These are phyloP conservation scores for Poecilia wingei DNA, from an alignment of 2,797 vertebrate genomes.

Conservation along the genomic window DNA sequence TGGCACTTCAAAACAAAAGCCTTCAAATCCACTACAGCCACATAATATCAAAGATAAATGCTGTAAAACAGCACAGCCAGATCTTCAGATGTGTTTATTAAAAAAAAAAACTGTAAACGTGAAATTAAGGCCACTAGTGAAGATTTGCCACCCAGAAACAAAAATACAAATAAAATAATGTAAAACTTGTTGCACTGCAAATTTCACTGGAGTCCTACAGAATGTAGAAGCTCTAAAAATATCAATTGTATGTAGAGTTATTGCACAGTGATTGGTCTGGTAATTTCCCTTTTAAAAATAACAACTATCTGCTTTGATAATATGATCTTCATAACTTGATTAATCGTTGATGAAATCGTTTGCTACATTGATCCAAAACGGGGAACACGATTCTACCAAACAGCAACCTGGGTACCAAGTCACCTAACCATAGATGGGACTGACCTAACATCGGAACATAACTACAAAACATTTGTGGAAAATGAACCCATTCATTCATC, in stretches of 20 bases:
- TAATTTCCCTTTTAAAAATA: too few species aligned
- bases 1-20: too few species aligned
- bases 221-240: background rate
- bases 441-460: background rate
- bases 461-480: background rate
- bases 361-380: background rate
- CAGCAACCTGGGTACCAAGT: background rate
- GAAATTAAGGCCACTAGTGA: background rate
- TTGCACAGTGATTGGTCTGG: background rate
- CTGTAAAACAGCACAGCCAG: too few species aligned
- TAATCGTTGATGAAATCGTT: background rate
- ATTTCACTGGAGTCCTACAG: background rate
- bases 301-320: background rate
- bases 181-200: too few species aligned
- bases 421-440: background rate
- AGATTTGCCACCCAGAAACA: background rate
- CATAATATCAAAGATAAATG: too few species aligned
- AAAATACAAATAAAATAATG: background rate
- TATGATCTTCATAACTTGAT: background rate
- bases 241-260: background rate
- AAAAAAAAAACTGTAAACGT: background rate
- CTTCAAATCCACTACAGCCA: too few species aligned
- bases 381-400: background rate
- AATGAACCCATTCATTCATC: background rate
- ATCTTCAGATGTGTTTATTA: background rate